These are phyloP conservation scores for Coranthus polyacanthus DNA, from an alignment of 2,797 vertebrate species.

Conservation along the genomic window DNA sequence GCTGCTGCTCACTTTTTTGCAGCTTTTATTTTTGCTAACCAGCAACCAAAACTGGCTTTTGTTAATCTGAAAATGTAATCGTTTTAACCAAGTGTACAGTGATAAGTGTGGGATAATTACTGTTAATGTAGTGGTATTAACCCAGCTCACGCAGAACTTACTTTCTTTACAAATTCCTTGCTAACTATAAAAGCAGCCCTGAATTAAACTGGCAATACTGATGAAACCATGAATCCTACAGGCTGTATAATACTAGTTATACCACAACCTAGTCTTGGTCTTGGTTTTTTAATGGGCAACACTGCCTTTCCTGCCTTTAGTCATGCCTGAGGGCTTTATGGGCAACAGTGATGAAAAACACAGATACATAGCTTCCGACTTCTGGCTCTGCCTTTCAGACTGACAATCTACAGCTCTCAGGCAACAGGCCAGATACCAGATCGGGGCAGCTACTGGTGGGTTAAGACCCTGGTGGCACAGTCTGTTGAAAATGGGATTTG, in stretches of 20 bases:
- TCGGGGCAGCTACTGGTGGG: background rate
- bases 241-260: background rate
- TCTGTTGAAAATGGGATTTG: constrained; percentile 10
- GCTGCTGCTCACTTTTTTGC: constrained; percentile 1
- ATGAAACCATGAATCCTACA: background rate
- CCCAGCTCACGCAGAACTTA: constrained; percentile 1
- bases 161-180: background rate
- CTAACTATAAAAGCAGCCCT: background rate
- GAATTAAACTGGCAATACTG: background rate
- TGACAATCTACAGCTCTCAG: constrained; percentile 15
- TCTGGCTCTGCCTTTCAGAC: constrained; percentile 10
- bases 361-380: constrained; percentile 11
- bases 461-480: background rate
- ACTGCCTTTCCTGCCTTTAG: background rate
- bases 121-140: background rate
- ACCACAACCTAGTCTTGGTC: constrained; percentile 6
- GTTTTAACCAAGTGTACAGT: constrained; percentile 12
- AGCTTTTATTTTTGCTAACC: constrained; percentile 26
- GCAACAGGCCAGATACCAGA: constrained; percentile 16
- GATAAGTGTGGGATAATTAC: constrained; percentile 7
- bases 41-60: background rate
- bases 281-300: too few relatives aligned
- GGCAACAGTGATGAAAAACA: constrained; percentile 28
- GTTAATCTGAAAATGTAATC: background rate
- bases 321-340: constrained; percentile 12